Conservation (phyloP, 2,113 vertebrate genomes). For the Lethenteron camtschaticum region DNA sequence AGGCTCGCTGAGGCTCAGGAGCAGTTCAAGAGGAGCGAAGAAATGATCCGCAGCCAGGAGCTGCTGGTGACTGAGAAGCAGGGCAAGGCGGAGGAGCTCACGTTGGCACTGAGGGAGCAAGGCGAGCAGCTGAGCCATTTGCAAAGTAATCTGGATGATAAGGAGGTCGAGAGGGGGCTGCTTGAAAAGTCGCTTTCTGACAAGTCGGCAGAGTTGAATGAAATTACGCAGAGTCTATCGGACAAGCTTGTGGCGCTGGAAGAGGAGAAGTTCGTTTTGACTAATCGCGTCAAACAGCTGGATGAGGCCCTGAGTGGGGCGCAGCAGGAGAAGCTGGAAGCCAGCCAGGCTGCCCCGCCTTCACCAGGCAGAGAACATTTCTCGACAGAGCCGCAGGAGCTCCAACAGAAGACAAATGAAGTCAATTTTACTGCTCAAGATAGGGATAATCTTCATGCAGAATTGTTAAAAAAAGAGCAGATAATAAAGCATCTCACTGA, state of each 20-base stretch:
- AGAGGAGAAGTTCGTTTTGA: constrained; percentile 46
- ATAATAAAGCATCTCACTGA: too few species aligned
- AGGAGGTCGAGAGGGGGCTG: constrained; percentile 26
- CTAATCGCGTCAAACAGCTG: constrained; percentile 46
- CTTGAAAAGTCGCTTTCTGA: constrained; percentile 27
- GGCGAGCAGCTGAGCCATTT: too few species aligned
- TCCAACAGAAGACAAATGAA: too few species aligned
- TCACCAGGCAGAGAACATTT: too few species aligned
- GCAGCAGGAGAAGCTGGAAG: too few species aligned
- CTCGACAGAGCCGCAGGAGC: too few species aligned
- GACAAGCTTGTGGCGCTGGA: constrained; percentile 46
- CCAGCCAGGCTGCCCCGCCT: too few species aligned
- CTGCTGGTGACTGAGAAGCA: constrained; percentile 35
- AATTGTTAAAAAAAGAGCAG: too few species aligned
- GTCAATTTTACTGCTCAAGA: too few species aligned
- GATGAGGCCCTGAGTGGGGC: constrained; percentile 31
- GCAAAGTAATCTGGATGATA: constrained; percentile 15
- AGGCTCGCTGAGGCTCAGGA: constrained; percentile 24
- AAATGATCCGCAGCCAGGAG: constrained; percentile 24
- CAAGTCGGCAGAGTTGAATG: constrained; percentile 27
- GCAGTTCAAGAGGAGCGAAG: constrained; percentile 15
- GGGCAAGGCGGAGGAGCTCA: constrained; percentile 20
- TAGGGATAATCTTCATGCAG: too few species aligned
- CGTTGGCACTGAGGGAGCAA: too few species aligned
- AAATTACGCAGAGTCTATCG: constrained; percentile 26